Evolutionary conservation across 2,888 invertebrate species (phyloP).

Genomic region (Synanthedon vespiformis): DNA sequence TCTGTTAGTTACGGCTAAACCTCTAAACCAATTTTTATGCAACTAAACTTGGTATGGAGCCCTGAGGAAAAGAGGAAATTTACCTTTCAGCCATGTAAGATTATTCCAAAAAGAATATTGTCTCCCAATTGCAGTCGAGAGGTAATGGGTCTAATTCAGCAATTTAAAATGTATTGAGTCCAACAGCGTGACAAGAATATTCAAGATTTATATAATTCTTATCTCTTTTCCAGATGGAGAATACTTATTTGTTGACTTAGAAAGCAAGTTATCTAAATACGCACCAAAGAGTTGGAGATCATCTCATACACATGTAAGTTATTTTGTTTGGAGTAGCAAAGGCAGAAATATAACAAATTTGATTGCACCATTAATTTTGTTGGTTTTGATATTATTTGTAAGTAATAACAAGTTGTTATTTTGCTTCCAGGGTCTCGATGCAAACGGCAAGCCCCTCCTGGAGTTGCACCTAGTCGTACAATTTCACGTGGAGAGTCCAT

Average conservation of each 20-base stretch:
- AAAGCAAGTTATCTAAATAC: slow-evolving; percentile 95
- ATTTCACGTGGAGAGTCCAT: slow-evolving; percentile 93
- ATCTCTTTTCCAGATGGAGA: slow-evolving; percentile 86
- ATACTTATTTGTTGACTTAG: slow-evolving; percentile 94
- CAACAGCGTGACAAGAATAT: no score
- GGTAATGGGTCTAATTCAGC: no score
- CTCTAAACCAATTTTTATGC: no score
- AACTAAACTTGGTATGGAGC: no score
- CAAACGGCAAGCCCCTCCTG: slow-evolving; percentile 89
- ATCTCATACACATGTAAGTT: slow-evolving; percentile 88
- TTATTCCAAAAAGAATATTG: no score
- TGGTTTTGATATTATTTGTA: not conserved
- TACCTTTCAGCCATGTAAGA: no score
- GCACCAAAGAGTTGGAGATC: slow-evolving; percentile 97
- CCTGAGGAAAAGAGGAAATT: no score
- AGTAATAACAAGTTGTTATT: slow-evolving; percentile 7
- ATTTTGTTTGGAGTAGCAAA: not conserved
- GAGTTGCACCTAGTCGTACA: slow-evolving; percentile 92
- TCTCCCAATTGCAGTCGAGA: no score
- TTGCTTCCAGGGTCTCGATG: slow-evolving; percentile 82
- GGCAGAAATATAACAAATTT: not conserved
- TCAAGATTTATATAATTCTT: slow-evolving; percentile 13
- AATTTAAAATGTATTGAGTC: no score
- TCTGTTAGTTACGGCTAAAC: no score
- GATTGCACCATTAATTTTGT: not conserved